These are phyloP conservation scores for Brotula barbata DNA, from an alignment of 2,797 vertebrate genomes.

Conservation along the genomic window DNA sequence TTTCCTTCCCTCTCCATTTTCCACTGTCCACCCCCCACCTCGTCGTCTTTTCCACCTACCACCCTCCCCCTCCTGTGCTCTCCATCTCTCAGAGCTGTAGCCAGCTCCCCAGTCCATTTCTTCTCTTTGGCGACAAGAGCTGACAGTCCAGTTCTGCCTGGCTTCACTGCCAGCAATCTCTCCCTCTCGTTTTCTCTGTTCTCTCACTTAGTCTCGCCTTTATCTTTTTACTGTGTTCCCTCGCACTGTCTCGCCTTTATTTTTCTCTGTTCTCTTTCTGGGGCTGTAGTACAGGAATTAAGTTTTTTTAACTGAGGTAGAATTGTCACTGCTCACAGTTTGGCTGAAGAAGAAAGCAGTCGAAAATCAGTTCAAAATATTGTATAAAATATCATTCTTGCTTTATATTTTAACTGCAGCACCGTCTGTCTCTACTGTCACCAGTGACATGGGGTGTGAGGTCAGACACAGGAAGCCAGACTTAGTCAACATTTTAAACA, in stretches of 20 bases:
- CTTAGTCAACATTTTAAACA: too few relatives aligned
- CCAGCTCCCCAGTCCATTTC: constrained; percentile 61
- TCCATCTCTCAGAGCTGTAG: constrained; percentile 62
- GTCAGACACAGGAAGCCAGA: too few relatives aligned
- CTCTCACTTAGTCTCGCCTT: neutral
- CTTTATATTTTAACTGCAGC: too few relatives aligned
- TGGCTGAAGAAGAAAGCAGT: too few relatives aligned
- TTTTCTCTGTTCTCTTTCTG: constrained; percentile 4
- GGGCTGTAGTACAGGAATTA: neutral
- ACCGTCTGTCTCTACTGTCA: too few relatives aligned
- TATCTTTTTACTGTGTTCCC: neutral
- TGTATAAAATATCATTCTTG: too few relatives aligned
- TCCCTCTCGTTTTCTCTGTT: constrained; percentile 15
- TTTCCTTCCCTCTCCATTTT: constrained; percentile 34
- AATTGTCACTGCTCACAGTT: constrained; percentile 22
- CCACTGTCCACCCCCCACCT: constrained; percentile 32
- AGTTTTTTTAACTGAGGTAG: constrained; percentile 10
- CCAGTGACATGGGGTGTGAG: too few relatives aligned
- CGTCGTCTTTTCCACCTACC: constrained; percentile 34
- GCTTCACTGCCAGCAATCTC: constrained; percentile 45
- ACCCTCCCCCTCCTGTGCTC: constrained; percentile 5
- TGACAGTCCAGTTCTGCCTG: constrained; percentile 56
- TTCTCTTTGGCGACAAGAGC: constrained; percentile 59
- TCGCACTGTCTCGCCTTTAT: constrained; percentile 1
- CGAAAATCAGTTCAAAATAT: too few relatives aligned